phyloP scores from a whole-genome alignment of 37 sponge, comb jelly and placozoan species.

The Mnemiopsis leidyi region DNA sequence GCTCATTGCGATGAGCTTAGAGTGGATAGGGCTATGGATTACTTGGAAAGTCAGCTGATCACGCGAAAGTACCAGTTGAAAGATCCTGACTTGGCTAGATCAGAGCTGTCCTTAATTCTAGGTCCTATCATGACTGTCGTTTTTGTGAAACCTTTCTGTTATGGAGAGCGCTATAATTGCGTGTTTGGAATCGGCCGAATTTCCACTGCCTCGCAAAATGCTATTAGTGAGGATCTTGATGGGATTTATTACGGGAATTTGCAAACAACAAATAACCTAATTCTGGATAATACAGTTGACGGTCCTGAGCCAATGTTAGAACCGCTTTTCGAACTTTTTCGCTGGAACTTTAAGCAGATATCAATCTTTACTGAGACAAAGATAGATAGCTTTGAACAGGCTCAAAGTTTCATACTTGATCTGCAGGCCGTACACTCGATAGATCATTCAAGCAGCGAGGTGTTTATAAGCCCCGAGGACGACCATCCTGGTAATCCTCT shows the following conservation, averaged over 20 bases:
- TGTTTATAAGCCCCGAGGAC: background rate
- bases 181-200: slow-evolving; percentile 33
- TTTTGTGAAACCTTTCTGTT: slow-evolving; percentile 40
- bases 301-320: background rate
- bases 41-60: slow-evolving; percentile 7
- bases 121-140: slow-evolving; percentile 15
- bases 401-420: slow-evolving; percentile 1
- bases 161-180: background rate
- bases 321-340: background rate
- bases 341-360: slow-evolving; percentile 40
- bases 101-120: slow-evolving; percentile 28
- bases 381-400: background rate
- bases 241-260: background rate
- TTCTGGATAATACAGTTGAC: background rate
- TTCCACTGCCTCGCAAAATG: background rate
- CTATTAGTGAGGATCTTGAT: background rate
- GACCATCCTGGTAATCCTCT: background rate
- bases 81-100: background rate
- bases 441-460: background rate
- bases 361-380: background rate
- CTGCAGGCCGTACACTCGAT: background rate
- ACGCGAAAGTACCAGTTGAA: background rate
- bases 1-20: background rate
- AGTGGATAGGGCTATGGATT: background rate
- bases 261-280: slow-evolving; percentile 22